Evolutionary conservation across 2,113 vertebrate species (phyloP), one percentile per base, ranked within the genome.

Genomic region (Neopipo cinnamomea): DNA sequence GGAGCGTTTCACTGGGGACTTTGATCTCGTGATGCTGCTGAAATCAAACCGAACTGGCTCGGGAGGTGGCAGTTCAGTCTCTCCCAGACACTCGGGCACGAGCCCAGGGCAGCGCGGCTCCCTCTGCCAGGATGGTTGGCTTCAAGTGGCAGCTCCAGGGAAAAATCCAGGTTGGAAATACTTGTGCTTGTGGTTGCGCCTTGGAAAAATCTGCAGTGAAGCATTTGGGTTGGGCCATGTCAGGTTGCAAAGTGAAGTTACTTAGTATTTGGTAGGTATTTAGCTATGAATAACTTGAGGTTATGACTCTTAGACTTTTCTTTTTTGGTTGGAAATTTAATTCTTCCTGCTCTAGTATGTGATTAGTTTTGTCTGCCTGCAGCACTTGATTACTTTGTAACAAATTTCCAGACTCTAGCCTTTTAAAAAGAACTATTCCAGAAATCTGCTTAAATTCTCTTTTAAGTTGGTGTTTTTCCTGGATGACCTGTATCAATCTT

Each of bases 41-140:
- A 95, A 94, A 85, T 58, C 66, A 63, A 72, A 85, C 73, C 55
- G 3, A 58, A 75, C 65, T 6, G 4, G n/a, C 74, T 92, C 0
- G 0, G 35, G 56, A 67, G 74, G 66, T 0, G 1, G 42, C 39
- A 91, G 61, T 39, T 89, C 14, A 4, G 84, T 41, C 44, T 91
- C 42, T 73, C 63, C 50, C 67, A 85, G 68, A 9, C 0, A 2
- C 59, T 81, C 0, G 2, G 80, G 76, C 55, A 58, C 0, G 0
- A 89, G 85, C 79, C 63, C 39, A 61, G 72, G 0, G 0, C 68
- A 50, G 39, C 0, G 0, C 0, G 0, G 61, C 52, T 78, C 35
- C 8, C 53, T 87, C 47, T 93, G 91, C 84, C 86, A 91, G 86
- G 37, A 56, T 91, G 80, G 24, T 75, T 94, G 84, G 56, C 66